phyloP scores from a whole-genome alignment of 2,888 invertebrate genomes.

The Hoplodrina ambigua region DNA sequence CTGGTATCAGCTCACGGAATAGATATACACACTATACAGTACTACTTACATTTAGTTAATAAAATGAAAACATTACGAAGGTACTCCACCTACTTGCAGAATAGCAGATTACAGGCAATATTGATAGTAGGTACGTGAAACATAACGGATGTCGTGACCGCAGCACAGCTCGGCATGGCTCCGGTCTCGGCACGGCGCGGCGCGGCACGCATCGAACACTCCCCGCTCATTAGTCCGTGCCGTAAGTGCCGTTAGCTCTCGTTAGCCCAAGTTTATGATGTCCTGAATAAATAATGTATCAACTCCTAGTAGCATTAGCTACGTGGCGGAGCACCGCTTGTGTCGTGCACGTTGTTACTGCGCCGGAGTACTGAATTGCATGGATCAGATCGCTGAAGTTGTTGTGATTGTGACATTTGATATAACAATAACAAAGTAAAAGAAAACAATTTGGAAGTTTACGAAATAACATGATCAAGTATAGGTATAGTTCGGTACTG shows the following conservation, averaged over 20 bases:
- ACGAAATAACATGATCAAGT: no score
- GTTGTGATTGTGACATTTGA: background rate
- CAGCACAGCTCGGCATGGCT: conserved; percentile 12
- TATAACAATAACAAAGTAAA: background rate
- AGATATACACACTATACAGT: no score
- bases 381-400: conserved; percentile 14
- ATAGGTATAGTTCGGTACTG: no score
- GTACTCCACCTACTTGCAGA: background rate
- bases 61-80: background rate
- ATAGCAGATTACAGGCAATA: conserved; percentile 11
- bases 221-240: conserved; percentile 57
- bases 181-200: conserved; percentile 13
- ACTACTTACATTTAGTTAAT: background rate
- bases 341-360: conserved; percentile 25
- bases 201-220: conserved; percentile 50
- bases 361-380: background rate
- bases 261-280: conserved; percentile 62
- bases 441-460: background rate
- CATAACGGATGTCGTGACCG: conserved; percentile 56
- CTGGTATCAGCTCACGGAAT: background rate
- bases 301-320: conserved; percentile 36
- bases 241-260: conserved; percentile 49
- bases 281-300: conserved; percentile 58
- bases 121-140: conserved; percentile 1
- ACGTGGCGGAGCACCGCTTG: conserved; percentile 23